These are phyloP conservation scores for Zaprionus africanus DNA, from an alignment of 1,140 invertebrate species.

Conservation along the genomic window DNA sequence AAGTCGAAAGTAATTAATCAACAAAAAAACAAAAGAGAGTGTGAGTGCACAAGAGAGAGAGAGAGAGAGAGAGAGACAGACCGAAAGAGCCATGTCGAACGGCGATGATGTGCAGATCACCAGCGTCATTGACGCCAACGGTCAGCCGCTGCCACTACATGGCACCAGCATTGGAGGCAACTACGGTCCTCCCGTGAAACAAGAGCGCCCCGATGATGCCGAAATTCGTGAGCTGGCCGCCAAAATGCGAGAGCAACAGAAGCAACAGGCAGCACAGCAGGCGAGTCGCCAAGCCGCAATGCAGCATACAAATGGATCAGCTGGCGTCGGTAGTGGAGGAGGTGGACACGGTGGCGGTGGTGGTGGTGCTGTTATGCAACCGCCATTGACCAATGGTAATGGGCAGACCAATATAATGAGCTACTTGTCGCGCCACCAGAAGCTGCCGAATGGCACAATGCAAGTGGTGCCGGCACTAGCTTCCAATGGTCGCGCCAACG, in stretches of 20 bases:
- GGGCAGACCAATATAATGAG: slow-evolving; percentile 87
- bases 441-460: slow-evolving; percentile 79
- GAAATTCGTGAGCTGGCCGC: slow-evolving; percentile 93
- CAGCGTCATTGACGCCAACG: slow-evolving; percentile 75
- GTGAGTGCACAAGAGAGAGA: slow-evolving; percentile 15
- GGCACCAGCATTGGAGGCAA: slow-evolving; percentile 69
- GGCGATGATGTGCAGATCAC: slow-evolving; percentile 74
- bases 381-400: slow-evolving; percentile 76
- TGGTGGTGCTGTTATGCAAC: slow-evolving; percentile 56
- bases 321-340: slow-evolving; percentile 51
- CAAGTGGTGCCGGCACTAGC: slow-evolving; percentile 64
- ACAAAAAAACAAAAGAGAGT: slow-evolving; percentile 15
- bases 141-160: slow-evolving; percentile 70
- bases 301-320: slow-evolving; percentile 67
- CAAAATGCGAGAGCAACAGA: slow-evolving; percentile 94
- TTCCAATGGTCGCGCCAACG: slow-evolving; percentile 57
- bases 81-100: slow-evolving; percentile 44
- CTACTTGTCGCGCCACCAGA: slow-evolving; percentile 86
- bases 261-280: slow-evolving; percentile 77
- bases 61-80: slow-evolving; percentile 8
- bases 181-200: slow-evolving; percentile 87
- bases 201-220: slow-evolving; percentile 92
- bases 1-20: neutral
- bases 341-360: slow-evolving; percentile 27
- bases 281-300: slow-evolving; percentile 76